phyloP scores from a whole-genome alignment of 2,797 vertebrate genomes.

The Fratercula arctica region DNA sequence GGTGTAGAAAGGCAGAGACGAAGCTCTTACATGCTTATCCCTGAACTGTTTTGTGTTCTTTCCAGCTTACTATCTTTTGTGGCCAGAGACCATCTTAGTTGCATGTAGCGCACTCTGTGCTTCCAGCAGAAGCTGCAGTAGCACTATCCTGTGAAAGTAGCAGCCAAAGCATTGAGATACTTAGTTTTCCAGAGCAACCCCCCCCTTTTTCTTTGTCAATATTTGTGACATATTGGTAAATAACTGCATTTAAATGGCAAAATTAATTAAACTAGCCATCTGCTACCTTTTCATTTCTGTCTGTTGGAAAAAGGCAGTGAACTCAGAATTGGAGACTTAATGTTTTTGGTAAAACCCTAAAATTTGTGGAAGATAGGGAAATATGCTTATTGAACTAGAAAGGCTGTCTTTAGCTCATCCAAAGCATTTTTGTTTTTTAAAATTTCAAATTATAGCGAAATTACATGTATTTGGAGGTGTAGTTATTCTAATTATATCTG shows the following conservation, averaged over 20 bases:
- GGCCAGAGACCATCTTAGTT: background rate
- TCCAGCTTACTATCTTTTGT: background rate
- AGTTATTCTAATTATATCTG: background rate
- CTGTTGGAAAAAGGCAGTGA: background rate
- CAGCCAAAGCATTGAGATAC: background rate
- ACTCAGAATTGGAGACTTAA: background rate
- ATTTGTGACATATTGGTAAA: background rate
- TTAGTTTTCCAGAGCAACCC: background rate
- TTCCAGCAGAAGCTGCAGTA: background rate
- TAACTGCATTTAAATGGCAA: background rate
- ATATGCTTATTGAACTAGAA: background rate
- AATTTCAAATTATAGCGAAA: background rate
- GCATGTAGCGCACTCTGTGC: accelerated
- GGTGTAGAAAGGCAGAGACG: background rate
- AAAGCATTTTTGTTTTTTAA: background rate
- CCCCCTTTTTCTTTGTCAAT: background rate
- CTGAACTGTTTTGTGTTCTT: background rate
- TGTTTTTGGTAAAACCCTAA: background rate
- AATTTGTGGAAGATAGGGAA: background rate
- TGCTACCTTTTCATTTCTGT: background rate
- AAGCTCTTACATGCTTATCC: background rate
- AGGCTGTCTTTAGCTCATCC: background rate
- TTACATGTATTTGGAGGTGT: background rate
- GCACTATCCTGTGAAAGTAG: background rate
- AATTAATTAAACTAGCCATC: background rate